These are phyloP conservation scores for Drosophila busckii DNA, from an alignment of 1,140 invertebrate genomes.

Conservation along the genomic window DNA sequence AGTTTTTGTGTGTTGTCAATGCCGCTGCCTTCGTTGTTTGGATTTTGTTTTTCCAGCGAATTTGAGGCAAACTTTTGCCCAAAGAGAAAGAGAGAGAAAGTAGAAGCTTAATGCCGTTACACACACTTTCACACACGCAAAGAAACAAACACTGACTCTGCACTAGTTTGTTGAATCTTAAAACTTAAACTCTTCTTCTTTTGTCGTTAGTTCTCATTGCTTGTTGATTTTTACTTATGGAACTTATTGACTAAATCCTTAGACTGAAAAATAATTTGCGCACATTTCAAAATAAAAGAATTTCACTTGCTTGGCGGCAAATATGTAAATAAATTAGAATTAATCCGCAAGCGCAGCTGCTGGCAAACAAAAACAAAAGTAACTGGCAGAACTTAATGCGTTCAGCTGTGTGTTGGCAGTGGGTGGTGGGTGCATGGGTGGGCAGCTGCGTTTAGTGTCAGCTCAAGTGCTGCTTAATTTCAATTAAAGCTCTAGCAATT, in stretches of 20 bases:
- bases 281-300: too few species aligned
- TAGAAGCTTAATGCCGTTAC: too few species aligned
- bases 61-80: too few species aligned
- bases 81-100: too few species aligned
- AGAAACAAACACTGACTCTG: too few species aligned
- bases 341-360: slow-evolving; percentile 35
- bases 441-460: not conserved
- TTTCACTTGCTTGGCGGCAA: too few species aligned
- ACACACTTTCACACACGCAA: too few species aligned
- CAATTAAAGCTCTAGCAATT: slow-evolving; percentile 57
- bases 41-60: too few species aligned
- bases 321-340: slow-evolving; percentile 52
- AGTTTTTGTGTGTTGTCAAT: slow-evolving; percentile 31
- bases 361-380: slow-evolving; percentile 50
- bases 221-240: slow-evolving; percentile 28
- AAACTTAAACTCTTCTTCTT: not conserved
- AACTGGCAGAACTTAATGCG: too few species aligned
- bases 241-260: slow-evolving; percentile 28
- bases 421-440: not conserved
- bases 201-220: not conserved
- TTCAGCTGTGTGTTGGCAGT: not conserved
- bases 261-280: too few species aligned
- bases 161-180: too few species aligned
- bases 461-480: slow-evolving; percentile 54
- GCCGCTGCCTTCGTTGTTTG: slow-evolving; percentile 12